These are phyloP conservation scores for Netelia virgata DNA, from an alignment of 2,888 invertebrate genomes.

Conservation along the genomic window DNA sequence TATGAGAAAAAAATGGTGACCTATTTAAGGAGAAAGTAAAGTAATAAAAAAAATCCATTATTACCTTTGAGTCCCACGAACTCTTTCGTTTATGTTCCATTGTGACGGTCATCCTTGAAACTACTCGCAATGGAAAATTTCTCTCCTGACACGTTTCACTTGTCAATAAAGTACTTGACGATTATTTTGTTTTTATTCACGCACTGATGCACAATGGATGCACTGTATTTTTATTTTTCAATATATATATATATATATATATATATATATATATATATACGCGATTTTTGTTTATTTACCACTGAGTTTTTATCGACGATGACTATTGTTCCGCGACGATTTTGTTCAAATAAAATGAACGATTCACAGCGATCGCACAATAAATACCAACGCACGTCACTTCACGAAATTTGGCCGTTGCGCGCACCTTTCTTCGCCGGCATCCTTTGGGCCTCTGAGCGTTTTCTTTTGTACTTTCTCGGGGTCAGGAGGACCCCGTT, in stretches of 20 bases:
- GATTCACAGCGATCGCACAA: slow-evolving; percentile 20
- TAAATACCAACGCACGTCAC: slow-evolving; percentile 27
- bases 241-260: too few species aligned
- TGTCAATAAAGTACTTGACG: slow-evolving; percentile 15
- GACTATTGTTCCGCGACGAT: not conserved
- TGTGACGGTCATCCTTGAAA: slow-evolving; percentile 84
- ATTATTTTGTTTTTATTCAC: slow-evolving; percentile 34
- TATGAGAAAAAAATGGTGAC: not conserved
- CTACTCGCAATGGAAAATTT: slow-evolving; percentile 24
- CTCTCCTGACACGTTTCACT: slow-evolving; percentile 51
- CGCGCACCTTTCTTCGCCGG: slow-evolving; percentile 36
- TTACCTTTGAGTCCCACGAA: slow-evolving; percentile 87
- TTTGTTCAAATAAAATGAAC: slow-evolving; percentile 15
- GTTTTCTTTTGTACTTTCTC: slow-evolving; percentile 34
- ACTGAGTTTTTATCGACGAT: slow-evolving; percentile 2
- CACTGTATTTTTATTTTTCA: slow-evolving; percentile 28
- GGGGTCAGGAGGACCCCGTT: slow-evolving; percentile 35
- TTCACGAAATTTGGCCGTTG: slow-evolving; percentile 25
- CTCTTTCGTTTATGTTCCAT: slow-evolving; percentile 86
- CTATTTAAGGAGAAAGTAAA: not conserved
- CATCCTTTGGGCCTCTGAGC: slow-evolving; percentile 34
- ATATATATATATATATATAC: too few species aligned
- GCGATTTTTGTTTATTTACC: not conserved
- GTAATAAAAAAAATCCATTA: slow-evolving; percentile 48
- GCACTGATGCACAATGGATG: not conserved